These are phyloP conservation scores for Antheraea mylitta DNA, from an alignment of 1,140 invertebrate species.

Conservation along the genomic window DNA sequence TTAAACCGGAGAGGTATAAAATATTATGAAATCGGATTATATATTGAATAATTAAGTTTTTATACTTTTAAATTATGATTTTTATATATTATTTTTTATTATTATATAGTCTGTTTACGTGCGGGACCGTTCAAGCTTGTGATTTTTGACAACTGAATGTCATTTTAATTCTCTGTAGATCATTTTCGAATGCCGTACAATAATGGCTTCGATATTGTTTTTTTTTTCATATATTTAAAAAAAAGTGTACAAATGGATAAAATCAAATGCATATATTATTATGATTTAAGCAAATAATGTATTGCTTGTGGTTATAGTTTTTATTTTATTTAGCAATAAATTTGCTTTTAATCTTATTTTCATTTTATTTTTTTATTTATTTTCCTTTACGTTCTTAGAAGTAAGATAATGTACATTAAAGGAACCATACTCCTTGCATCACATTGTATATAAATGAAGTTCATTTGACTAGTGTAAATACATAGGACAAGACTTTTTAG, in stretches of 20 bases:
- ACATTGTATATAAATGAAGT: conserved; percentile 55
- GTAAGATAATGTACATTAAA: conserved; percentile 65
- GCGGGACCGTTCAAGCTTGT: conserved; percentile 44
- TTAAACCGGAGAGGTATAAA: conserved; percentile 72
- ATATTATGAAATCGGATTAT: conserved; percentile 69
- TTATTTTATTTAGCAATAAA: conserved; percentile 79
- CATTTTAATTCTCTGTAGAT: conserved; percentile 22
- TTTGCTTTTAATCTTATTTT: conserved; percentile 76
- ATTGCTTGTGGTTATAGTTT: conserved; percentile 73
- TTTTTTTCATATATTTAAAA: conserved; percentile 45
- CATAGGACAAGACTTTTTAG: conserved; percentile 45
- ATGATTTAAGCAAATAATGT: conserved; percentile 58
- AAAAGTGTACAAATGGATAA: conserved; percentile 61
- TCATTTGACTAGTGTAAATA: conserved; percentile 55
- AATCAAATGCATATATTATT: conserved; percentile 37
- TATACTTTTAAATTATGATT: conserved; percentile 66
- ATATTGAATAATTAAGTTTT: conserved; percentile 37
- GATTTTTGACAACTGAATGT: conserved; percentile 21
- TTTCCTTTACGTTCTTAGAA: conserved; percentile 37
- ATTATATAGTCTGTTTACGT: conserved; percentile 61
- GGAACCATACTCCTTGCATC: conserved; percentile 79
- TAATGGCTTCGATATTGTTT: conserved; percentile 5
- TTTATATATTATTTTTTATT: conserved; percentile 49
- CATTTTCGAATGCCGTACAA: conserved; percentile 15
- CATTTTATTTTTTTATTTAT: conserved; percentile 64